Conservation (phyloP, 2,888 invertebrate genomes). For the Orchestes rusci region DNA sequence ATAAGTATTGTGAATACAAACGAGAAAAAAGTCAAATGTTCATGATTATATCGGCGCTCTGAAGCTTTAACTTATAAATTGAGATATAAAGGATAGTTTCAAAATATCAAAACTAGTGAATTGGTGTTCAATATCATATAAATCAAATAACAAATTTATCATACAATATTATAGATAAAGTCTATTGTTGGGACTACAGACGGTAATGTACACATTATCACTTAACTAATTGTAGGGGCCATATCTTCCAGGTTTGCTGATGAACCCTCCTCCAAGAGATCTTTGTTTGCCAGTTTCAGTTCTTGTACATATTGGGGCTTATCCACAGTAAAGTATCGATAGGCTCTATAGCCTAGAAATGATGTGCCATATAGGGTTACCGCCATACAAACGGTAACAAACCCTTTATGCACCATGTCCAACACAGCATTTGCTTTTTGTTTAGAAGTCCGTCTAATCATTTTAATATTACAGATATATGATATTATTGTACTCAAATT, state of each 20-base stretch:
- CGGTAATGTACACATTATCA: neutral
- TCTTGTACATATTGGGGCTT: constrained; percentile 42
- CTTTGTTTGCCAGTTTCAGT: constrained; percentile 42
- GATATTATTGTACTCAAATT: too few species aligned
- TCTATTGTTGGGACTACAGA: too few species aligned
- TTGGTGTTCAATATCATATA: neutral
- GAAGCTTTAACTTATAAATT: too few species aligned
- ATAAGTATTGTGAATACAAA: too few species aligned
- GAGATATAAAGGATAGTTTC: too few species aligned
- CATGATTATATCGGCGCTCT: too few species aligned
- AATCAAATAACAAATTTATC: neutral
- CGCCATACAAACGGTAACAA: constrained; percentile 50
- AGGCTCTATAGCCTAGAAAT: constrained; percentile 44
- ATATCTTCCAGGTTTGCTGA: constrained; percentile 39
- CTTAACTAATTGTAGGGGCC: constrained; percentile 28
- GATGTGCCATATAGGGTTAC: constrained; percentile 48
- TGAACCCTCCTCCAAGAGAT: constrained; percentile 46
- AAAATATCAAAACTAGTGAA: neutral
- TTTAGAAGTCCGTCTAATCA: constrained; percentile 11
- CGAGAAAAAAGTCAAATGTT: too few species aligned
- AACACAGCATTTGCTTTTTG: constrained; percentile 32
- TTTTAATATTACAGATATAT: too few species aligned
- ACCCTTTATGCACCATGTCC: constrained; percentile 50
- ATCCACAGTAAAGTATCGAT: constrained; percentile 47
- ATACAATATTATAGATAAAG: neutral